Evolutionary conservation across 2,888 invertebrate species (phyloP), one percentile per base, ranked within the genome.

Genomic region (Pherbina coryleti): DNA sequence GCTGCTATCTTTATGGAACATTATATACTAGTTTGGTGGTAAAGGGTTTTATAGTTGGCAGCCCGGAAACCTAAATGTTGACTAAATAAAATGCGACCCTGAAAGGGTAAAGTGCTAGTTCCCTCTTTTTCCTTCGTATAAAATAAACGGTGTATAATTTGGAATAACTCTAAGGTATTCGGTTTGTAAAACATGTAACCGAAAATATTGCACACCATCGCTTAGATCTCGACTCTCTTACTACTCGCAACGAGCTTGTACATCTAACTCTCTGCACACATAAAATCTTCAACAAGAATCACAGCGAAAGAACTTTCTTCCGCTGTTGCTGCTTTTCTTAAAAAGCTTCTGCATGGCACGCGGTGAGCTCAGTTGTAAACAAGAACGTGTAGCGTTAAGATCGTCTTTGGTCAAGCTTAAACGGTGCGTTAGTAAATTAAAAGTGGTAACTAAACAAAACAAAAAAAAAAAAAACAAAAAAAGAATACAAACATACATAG

Each of bases 341-440:
- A 75, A 80, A 79, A 80, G 79, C 79, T 78, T 78, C 76, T 80
- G 77, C 81, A 79, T 57, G 69, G 79, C 77, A 62, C 66, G 76
- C 70, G 57, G 67, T 37, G 62, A 76, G 76, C 78, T 79, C 81
- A 82, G 81, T 82, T 78, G 79, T 76, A 53, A 75, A 75, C 77
- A 79, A 82, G 80, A 80, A 82, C 76, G 76, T 67, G 80, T 64
- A 79, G 80, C 76, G 78, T 81, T 80, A 70, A 80, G 81, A 79
- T 81, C 81, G 76, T 78, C 69, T 71, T 69, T 71, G 57, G 70
- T n/a, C 44, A 64, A 53, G 37, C 31, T 57, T 17, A 53, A 28
- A 53, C 51, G 53, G 4, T 5, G n/a, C 11, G 53, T 71, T 71
- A 34, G 51, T 37, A 25, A 14, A 19, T 8, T 31, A 14, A 69